Conservation (phyloP, 2,113 vertebrate genomes). For the Chaetops frenatus region DNA sequence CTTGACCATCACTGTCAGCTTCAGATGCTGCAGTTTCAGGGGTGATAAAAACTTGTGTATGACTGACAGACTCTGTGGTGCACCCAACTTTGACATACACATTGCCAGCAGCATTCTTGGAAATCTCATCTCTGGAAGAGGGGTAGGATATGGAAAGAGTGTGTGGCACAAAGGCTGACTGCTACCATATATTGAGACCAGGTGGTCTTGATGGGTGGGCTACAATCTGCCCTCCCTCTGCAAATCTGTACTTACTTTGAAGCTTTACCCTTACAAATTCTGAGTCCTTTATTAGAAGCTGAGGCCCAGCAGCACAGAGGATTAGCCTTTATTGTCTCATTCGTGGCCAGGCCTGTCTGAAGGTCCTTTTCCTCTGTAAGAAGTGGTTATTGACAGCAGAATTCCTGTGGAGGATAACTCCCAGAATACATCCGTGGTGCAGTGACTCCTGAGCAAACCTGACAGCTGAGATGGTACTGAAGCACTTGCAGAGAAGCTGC, state of each 20-base stretch:
- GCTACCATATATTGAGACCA: conserved; percentile 21
- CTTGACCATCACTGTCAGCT: neutral
- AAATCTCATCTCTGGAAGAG: neutral
- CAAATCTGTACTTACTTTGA: conserved; percentile 37
- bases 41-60: neutral
- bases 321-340: conserved; percentile 13
- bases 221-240: neutral
- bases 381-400: neutral
- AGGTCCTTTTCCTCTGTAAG: neutral
- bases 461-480: neutral
- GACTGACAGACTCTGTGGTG: neutral
- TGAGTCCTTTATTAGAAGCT: conserved; percentile 32
- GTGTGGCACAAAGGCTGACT: neutral
- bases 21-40: neutral
- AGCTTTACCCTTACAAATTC: neutral
- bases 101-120: neutral
- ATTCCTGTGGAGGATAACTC: neutral
- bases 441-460: neutral
- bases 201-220: conserved; percentile 43
- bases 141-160: neutral
- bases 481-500: neutral
- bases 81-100: neutral
- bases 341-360: neutral
- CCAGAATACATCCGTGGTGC: neutral
- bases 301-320: neutral